A percentile compares a stretch with the other conserved stretches of the same genome.
These are phyloP conservation scores for Polydesmus complanatus DNA, from an alignment of 2,888 invertebrate species.

Conservation along the genomic window DNA sequence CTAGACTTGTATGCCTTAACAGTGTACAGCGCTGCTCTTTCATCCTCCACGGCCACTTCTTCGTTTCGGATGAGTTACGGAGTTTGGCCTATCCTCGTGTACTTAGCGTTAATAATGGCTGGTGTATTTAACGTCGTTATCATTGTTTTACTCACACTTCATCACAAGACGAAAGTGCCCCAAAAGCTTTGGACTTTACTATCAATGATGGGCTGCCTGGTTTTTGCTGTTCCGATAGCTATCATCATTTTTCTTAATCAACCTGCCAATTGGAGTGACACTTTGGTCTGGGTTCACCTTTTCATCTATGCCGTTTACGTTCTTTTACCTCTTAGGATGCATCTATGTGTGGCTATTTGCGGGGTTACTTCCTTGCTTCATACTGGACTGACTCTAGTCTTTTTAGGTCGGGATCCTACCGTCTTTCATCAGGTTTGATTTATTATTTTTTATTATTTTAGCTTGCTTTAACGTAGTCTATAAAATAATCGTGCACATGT, in stretches of 20 bases:
- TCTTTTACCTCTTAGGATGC: not conserved
- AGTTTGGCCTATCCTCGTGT: not conserved
- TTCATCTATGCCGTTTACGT: constrained; percentile 7
- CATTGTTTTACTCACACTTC: not conserved
- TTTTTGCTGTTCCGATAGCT: not conserved
- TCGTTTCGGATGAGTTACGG: not conserved
- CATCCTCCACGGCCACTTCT: not conserved
- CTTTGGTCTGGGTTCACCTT: not conserved
- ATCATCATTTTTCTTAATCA: not conserved
- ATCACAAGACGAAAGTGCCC: constrained; percentile 2
- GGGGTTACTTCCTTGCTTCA: not conserved
- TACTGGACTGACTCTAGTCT: not conserved
- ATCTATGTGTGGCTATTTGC: not conserved
- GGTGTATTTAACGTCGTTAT: not conserved
- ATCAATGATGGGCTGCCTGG: constrained; percentile 3
- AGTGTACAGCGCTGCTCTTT: not conserved
- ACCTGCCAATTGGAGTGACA: not conserved
- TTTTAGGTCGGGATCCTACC: not conserved
- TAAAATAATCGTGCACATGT: too few species aligned
- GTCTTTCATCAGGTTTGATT: not conserved
- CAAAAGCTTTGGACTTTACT: not conserved
- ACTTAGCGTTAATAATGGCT: not conserved
- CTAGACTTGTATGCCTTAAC: constrained; percentile 3
- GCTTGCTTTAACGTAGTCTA: too few species aligned
- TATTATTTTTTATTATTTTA: not conserved